Base-by-base conservation (phyloP, 2,888 invertebrate species). In the Caenorhabditis uteleia region DNA sequence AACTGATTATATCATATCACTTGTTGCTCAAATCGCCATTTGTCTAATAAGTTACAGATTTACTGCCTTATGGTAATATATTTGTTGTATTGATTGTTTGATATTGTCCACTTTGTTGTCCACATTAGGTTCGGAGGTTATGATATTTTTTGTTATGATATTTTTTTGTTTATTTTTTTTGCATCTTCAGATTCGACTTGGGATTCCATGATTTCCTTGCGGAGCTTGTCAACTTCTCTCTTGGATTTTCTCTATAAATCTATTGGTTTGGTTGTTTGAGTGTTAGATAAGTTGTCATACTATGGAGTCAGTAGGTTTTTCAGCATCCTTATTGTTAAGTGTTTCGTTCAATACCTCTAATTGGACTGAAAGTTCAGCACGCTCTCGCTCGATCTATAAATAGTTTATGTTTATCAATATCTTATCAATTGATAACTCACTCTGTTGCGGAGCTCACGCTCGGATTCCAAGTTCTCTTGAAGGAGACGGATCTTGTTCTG, bases 401-500 rank as follows among this genome's bases (percentile, higher is more conserved):
- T 16, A 25, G 7, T 10, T 85, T 27, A 14, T 18, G 31, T n/a
- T n/a, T n/a, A n/a, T n/a, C n/a, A n/a, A 23, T 18, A 3, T 20
- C 16, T n/a, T 14, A 26, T 16, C 23, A 31, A 10, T 2, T 3
- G 1, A 14, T 8, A 45, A 87, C 93, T 92, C 89, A 98, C 97
- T 90, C 97, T 91, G 89, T 94, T 91, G 87, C 98, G 92, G 87
- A 95, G 89, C 88, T 98, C 97, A 86, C 98, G 91, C 89, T 98
- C 98, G 86, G 91, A 90, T 89, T 98, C 98, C 89, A 98, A 90
- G 88, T 97, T 95, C 89, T 98, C 98, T 85, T 97, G 95, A 86
- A 98, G 90, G 86, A 98, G 92, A 87, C 95, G 92, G 87, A 97
- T 93, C 89, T 97, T 95, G 88, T 95, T 93, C 97, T 98, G 90